phyloP scores from a whole-genome alignment of 2,113 vertebrate genomes.

The Sisor rabdophorus region DNA sequence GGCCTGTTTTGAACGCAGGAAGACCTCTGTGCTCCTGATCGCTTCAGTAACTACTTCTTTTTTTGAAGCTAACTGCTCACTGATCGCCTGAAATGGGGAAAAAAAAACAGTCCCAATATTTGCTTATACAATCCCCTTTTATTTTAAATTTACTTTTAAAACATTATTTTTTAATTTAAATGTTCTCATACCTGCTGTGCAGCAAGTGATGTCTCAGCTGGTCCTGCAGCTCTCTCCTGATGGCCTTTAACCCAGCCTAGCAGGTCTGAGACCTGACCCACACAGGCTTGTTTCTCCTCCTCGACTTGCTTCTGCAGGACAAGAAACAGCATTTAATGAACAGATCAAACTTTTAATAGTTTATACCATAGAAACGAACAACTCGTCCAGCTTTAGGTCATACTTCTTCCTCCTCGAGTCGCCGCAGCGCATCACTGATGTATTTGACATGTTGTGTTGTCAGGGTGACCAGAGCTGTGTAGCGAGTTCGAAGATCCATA shows the following conservation, averaged over 20 bases:
- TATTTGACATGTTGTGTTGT: slow-evolving; percentile 97
- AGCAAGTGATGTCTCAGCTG: slow-evolving; percentile 80
- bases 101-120: background rate
- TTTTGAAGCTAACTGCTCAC: slow-evolving; percentile 81
- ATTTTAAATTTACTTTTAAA: background rate
- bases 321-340: background rate
- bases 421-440: slow-evolving; percentile 88
- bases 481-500: slow-evolving; percentile 94
- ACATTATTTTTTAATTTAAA: background rate
- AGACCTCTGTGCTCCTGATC: slow-evolving; percentile 85
- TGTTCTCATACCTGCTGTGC: slow-evolving; percentile 81
- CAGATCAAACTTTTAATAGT: background rate
- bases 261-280: slow-evolving; percentile 88
- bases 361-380: background rate
- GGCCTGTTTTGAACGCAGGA: slow-evolving; percentile 87
- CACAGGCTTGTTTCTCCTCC: slow-evolving; percentile 88
- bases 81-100: slow-evolving; percentile 70
- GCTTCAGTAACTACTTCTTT: slow-evolving; percentile 88
- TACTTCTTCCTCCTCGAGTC: slow-evolving; percentile 95
- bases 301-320: slow-evolving; percentile 87
- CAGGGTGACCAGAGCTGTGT: slow-evolving; percentile 90
- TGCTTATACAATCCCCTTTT: background rate
- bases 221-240: slow-evolving; percentile 66
- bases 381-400: background rate
- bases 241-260: slow-evolving; percentile 83